These are phyloP conservation scores for Aptenodytes patagonicus DNA, from an alignment of 2,113 vertebrate species.

Conservation along the genomic window DNA sequence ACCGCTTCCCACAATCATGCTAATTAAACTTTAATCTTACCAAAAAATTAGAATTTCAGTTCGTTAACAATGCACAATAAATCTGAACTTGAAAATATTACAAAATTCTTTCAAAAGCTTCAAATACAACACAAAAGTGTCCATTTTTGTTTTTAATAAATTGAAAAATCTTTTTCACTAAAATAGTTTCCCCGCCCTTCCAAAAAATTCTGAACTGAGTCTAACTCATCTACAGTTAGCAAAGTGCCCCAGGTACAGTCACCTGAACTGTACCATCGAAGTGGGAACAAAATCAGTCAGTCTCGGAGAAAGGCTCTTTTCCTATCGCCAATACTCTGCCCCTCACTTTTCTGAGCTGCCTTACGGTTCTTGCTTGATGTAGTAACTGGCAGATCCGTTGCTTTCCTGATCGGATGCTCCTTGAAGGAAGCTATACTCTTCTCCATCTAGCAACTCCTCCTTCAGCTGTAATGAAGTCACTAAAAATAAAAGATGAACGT, in stretches of 20 bases:
- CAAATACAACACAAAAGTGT: conserved; percentile 97
- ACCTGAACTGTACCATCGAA: conserved; percentile 9
- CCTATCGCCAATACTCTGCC: background rate
- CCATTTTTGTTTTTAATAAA: conserved; percentile 84
- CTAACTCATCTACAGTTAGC: conserved; percentile 71
- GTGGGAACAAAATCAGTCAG: conserved; percentile 46
- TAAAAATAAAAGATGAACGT: conserved; percentile 53
- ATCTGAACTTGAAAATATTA: conserved; percentile 86
- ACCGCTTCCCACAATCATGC: conserved; percentile 76
- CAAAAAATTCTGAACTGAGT: conserved; percentile 79
- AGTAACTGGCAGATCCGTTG: conserved; percentile 94
- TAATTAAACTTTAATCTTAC: conserved; percentile 81
- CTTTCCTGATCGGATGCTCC: conserved; percentile 95
- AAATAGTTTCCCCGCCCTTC: conserved; percentile 72
- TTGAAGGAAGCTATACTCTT: conserved; percentile 92
- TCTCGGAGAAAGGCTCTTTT: conserved; percentile 63
- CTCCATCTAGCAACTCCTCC: conserved; percentile 89
- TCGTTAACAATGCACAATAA: conserved; percentile 84
- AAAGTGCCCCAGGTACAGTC: conserved; percentile 72
- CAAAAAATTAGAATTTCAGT: conserved; percentile 84
- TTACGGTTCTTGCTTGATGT: conserved; percentile 96
- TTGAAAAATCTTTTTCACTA: conserved; percentile 78
- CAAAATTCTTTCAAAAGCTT: conserved; percentile 89
- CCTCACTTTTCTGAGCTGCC: conserved; percentile 39
- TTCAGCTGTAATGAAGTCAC: conserved; percentile 90